A percentile compares a stretch with the other conserved stretches of the same genome.
Evolutionary conservation across 37 sponge, comb jelly and placozoan species (phyloP).

Genomic region (Crambe crambe): DNA sequence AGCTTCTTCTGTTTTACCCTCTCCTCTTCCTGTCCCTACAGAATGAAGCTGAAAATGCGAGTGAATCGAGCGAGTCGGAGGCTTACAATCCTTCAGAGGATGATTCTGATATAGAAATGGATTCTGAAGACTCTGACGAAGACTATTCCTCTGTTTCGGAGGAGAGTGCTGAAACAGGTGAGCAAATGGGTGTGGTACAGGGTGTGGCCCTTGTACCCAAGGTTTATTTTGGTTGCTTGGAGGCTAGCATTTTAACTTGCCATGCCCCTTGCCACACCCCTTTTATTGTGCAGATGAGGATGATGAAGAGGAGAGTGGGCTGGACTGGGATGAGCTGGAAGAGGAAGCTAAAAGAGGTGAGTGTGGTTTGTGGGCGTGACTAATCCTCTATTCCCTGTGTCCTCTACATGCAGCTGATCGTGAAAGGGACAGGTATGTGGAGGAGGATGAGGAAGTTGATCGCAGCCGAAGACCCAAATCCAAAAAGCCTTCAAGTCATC

Average conservation of each 20-base stretch:
- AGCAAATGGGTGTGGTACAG: not conserved
- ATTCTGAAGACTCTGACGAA: slow-evolving; percentile 65
- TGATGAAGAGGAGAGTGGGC: slow-evolving; percentile 85
- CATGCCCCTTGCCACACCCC: too few relatives aligned
- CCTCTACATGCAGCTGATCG: not conserved
- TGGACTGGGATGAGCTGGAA: slow-evolving; percentile 98
- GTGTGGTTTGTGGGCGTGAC: not conserved
- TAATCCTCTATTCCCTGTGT: not conserved
- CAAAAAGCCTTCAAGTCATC: slow-evolving; percentile 1
- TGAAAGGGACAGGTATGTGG: not conserved
- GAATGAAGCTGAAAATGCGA: slow-evolving; percentile 10
- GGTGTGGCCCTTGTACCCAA: too few relatives aligned
- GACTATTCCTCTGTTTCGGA: slow-evolving; percentile 72
- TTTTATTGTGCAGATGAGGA: slow-evolving; percentile 80
- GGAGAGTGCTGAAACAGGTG: slow-evolving; percentile 50
- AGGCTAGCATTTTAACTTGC: too few relatives aligned
- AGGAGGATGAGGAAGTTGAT: not conserved
- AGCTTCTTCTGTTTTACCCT: not conserved
- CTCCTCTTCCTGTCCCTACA: not conserved
- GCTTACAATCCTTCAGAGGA: slow-evolving; percentile 21
- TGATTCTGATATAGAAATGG: slow-evolving; percentile 64
- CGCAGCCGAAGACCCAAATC: not conserved
- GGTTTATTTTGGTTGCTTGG: too few relatives aligned
- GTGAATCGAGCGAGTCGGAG: slow-evolving; percentile 40
- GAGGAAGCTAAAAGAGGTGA: slow-evolving; percentile 87